phyloP scores from a whole-genome alignment of 2,888 invertebrate species.

The Melinaea menophilus region DNA sequence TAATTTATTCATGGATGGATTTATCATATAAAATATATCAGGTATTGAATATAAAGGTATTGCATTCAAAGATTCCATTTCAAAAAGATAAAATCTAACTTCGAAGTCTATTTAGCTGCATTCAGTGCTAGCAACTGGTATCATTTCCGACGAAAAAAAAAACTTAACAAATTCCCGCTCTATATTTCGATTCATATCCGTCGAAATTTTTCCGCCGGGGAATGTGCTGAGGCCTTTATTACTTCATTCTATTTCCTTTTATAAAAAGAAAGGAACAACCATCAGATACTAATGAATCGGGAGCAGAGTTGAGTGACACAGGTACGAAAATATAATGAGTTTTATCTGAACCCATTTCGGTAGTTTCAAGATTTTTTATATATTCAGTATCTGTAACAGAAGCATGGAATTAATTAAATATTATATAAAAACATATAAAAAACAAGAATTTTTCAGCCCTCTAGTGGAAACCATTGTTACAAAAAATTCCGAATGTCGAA shows the following conservation, averaged over 20 bases:
- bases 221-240: conserved; percentile 36
- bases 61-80: too few species aligned
- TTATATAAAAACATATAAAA: too few species aligned
- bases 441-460: too few species aligned
- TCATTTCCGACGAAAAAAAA: conserved; percentile 17
- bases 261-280: conserved; percentile 46
- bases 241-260: conserved; percentile 44
- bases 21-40: too few species aligned
- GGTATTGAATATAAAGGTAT: too few species aligned
- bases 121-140: background rate
- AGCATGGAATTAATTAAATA: background rate
- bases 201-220: conserved; percentile 38
- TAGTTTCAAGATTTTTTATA: too few species aligned
- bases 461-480: too few species aligned
- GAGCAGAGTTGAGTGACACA: conserved; percentile 43
- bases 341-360: too few species aligned
- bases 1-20: too few species aligned
- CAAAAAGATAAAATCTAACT: too few species aligned
- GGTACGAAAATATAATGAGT: background rate
- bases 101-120: background rate
- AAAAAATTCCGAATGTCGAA: too few species aligned
- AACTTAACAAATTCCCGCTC: conserved; percentile 11
- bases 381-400: too few species aligned
- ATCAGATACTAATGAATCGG: conserved; percentile 59
- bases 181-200: conserved; percentile 48